phyloP scores from a whole-genome alignment of 2,797 vertebrate species.

The Podarcis siculus region DNA sequence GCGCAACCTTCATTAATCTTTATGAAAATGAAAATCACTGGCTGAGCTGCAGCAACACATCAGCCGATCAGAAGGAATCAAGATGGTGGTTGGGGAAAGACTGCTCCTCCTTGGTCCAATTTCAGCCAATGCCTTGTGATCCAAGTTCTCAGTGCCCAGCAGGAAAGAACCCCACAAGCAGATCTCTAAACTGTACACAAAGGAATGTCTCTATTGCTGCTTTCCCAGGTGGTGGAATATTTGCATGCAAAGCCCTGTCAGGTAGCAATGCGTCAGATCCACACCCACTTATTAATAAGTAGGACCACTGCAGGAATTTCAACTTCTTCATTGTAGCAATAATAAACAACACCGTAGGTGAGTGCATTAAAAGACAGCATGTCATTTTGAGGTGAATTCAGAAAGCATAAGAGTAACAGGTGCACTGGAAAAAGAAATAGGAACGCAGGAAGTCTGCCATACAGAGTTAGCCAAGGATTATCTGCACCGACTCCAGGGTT shows the following conservation, averaged over 20 bases:
- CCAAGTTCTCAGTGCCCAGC: neutral
- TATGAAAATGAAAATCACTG: neutral
- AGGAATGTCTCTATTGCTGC: accelerated
- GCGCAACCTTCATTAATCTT: neutral
- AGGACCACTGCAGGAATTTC: neutral
- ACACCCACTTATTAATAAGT: neutral
- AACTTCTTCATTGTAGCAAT: conserved; percentile 26
- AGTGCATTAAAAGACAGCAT: neutral
- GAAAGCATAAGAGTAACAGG: neutral
- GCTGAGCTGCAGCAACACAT: neutral
- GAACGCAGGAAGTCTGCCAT: too few relatives aligned
- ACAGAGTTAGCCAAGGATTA: too few relatives aligned
- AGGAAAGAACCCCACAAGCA: too few relatives aligned
- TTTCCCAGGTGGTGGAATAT: neutral
- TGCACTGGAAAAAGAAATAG: too few relatives aligned
- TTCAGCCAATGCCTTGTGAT: accelerated
- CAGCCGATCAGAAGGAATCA: accelerated
- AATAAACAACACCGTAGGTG: neutral
- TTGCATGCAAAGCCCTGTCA: neutral
- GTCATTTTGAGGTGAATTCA: neutral
- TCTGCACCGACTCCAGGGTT: too few relatives aligned
- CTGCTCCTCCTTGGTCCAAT: neutral
- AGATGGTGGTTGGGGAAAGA: neutral
- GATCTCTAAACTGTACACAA: accelerated
- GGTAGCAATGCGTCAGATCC: accelerated